Conservation (phyloP, 2,888 invertebrate genomes). For the Erannis defoliaria region DNA sequence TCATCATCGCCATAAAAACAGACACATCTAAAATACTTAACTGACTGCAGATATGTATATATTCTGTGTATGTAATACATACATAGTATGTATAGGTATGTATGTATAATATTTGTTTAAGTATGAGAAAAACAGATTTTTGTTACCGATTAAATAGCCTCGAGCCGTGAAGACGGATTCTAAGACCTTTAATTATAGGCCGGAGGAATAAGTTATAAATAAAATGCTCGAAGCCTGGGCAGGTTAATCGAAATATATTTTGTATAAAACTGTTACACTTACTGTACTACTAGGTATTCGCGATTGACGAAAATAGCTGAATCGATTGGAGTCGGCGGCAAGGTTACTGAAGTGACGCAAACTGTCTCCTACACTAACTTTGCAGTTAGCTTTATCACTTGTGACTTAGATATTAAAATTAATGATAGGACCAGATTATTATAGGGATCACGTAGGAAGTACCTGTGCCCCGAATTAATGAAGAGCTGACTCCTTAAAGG, state of each 20-base stretch:
- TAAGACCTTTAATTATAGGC: background rate
- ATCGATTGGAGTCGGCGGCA: slow-evolving; percentile 13
- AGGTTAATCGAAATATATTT: slow-evolving; percentile 14
- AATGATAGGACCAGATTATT: too few relatives aligned
- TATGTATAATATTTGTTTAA: background rate
- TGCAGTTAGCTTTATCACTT: too few relatives aligned
- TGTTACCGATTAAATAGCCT: background rate
- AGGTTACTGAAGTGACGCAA: slow-evolving; percentile 18
- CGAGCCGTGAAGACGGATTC: background rate
- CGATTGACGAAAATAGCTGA: slow-evolving; percentile 12
- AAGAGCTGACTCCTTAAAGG: too few relatives aligned
- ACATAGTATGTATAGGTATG: too few relatives aligned
- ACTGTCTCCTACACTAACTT: background rate
- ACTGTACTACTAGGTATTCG: slow-evolving; percentile 3
- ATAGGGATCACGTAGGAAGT: too few relatives aligned
- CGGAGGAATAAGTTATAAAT: slow-evolving; percentile 6
- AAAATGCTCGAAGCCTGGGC: slow-evolving; percentile 4
- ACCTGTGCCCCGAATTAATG: too few relatives aligned
- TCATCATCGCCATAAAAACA: too few relatives aligned
- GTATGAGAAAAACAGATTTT: background rate
- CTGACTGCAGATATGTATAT: too few relatives aligned
- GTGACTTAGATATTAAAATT: too few relatives aligned
- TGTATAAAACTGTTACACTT: background rate
- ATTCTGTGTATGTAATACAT: too few relatives aligned
- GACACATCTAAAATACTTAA: too few relatives aligned